Percentiles rank a stretch among this genome's conserved stretches.
These are phyloP conservation scores for Brachyhypopomus occidentalis DNA, from an alignment of 2,113 vertebrate species.

Conservation along the genomic window DNA sequence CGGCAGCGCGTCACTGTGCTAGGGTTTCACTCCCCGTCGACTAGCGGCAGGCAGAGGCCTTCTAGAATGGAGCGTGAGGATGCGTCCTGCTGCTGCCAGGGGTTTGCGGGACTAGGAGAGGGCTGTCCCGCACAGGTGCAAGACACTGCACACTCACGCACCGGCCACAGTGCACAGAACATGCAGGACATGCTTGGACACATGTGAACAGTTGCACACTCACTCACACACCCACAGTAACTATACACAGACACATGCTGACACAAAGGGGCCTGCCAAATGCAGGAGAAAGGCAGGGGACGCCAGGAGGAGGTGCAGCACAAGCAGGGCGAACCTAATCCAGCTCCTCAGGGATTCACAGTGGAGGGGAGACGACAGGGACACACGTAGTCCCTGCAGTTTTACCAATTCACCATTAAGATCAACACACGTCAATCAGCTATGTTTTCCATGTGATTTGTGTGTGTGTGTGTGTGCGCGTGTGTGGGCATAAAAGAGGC, in stretches of 20 bases:
- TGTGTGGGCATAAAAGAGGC: constrained; percentile 18
- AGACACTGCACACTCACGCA: too few relatives aligned
- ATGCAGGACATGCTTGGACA: neutral
- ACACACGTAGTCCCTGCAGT: neutral
- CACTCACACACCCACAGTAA: constrained; percentile 8
- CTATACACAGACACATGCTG: neutral
- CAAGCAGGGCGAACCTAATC: too few relatives aligned
- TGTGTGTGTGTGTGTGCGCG: neutral
- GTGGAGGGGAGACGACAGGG: too few relatives aligned
- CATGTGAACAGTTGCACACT: constrained; percentile 1
- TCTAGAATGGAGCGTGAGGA: too few relatives aligned
- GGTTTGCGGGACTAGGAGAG: too few relatives aligned
- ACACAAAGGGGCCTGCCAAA: constrained; percentile 29
- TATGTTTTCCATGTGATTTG: neutral
- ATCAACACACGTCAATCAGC: neutral
- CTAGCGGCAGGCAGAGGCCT: too few relatives aligned
- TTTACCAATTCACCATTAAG: neutral
- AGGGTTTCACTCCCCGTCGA: too few relatives aligned
- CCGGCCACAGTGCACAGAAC: neutral
- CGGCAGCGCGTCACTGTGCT: too few relatives aligned
- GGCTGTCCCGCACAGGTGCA: too few relatives aligned
- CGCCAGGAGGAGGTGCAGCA: too few relatives aligned
- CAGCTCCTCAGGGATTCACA: too few relatives aligned
- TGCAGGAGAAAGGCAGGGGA: constrained; percentile 11
- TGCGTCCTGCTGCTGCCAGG: too few relatives aligned